A percentile compares a stretch with the other conserved stretches of the same genome.
Evolutionary conservation across 1,140 invertebrate genomes (phyloP).

Genomic region (Diabrotica undecimpunctata): DNA sequence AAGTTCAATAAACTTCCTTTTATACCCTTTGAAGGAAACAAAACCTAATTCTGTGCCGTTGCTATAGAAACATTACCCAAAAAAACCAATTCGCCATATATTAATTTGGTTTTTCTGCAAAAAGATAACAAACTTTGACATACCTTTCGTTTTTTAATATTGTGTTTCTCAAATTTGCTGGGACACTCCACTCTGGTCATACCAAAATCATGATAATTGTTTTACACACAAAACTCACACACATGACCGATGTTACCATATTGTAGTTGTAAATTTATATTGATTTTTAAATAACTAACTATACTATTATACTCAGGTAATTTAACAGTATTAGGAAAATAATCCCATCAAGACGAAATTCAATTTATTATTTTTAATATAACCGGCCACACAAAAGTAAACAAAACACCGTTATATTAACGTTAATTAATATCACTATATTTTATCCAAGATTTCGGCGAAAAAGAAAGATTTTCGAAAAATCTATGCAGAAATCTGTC

Average conservation of each 20-base stretch:
- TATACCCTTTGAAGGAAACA: no score
- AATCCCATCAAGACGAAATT: background rate
- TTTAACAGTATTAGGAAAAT: background rate
- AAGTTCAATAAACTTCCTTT: no score
- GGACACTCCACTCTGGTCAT: constrained; percentile 12
- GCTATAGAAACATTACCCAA: constrained; percentile 11
- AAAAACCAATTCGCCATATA: background rate
- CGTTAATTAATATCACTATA: no score
- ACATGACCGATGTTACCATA: background rate
- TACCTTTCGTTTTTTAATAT: constrained; percentile 18
- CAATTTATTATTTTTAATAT: background rate
- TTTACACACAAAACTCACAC: constrained; percentile 4
- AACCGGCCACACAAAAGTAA: background rate
- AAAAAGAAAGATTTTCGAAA: background rate
- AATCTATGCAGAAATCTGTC: background rate
- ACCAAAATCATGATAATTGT: constrained; percentile 11
- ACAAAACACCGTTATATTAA: background rate
- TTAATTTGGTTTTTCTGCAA: background rate
- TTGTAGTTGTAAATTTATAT: background rate
- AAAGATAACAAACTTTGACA: background rate
- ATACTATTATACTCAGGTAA: background rate
- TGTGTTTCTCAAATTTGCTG: constrained; percentile 17
- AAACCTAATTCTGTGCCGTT: constrained; percentile 4
- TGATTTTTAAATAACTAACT: constrained; percentile 1
- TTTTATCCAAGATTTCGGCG: background rate